phyloP scores from a whole-genome alignment of 2,113 vertebrate genomes.

The Malaclemys terrapin region DNA sequence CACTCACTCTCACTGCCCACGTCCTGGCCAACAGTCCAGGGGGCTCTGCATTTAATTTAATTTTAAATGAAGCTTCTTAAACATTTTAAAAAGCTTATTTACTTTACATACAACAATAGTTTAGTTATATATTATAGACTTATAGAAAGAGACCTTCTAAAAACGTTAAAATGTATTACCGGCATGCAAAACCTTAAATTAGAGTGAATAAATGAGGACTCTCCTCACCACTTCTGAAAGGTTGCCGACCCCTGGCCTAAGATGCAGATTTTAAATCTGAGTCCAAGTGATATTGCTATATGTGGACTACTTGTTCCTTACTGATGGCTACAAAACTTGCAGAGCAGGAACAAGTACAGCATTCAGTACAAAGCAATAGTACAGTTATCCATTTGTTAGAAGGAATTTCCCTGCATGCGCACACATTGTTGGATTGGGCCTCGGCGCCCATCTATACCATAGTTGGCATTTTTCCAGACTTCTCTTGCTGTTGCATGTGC shows the following conservation, averaged over 20 bases:
- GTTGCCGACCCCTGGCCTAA: background rate
- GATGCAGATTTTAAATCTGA: background rate
- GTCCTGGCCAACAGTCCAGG: no score
- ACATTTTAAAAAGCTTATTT: no score
- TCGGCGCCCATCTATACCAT: slow-evolving; percentile 15
- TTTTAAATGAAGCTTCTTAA: no score
- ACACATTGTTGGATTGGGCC: slow-evolving; percentile 32
- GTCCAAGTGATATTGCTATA: background rate
- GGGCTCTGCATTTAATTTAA: no score
- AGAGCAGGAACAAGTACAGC: background rate
- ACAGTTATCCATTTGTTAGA: slow-evolving; percentile 6
- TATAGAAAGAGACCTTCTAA: no score
- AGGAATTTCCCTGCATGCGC: slow-evolving; percentile 26
- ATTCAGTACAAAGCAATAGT: slow-evolving; percentile 17
- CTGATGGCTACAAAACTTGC: background rate
- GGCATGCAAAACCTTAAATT: no score
- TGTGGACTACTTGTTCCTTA: slow-evolving; percentile 29
- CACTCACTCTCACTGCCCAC: no score
- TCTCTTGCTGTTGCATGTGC: background rate
- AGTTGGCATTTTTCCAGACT: slow-evolving; percentile 51
- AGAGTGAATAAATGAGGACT: no score
- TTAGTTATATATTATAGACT: no score
- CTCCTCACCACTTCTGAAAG: no score
- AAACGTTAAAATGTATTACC: no score
- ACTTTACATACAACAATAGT: no score